Evolutionary conservation across 2,888 invertebrate genomes (phyloP), one percentile per base, ranked within the genome.

Genomic region (Rhogogaster chlorosoma): DNA sequence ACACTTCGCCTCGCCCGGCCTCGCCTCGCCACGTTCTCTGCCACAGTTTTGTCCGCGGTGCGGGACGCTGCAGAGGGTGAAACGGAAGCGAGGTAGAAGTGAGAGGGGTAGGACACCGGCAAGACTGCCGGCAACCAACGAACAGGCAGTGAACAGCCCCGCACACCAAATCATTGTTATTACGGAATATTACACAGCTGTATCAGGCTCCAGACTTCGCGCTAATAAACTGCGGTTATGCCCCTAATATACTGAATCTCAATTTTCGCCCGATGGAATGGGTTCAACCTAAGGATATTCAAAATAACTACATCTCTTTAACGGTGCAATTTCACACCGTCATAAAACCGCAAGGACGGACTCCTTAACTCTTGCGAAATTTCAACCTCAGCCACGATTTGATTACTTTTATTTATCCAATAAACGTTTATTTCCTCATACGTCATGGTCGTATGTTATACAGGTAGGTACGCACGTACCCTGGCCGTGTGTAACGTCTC

Each of bases 151-250:
- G 87, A 89, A 88, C 91, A 90, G 91, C 90, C 87, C 89, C 89
- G 90, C 92, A 89, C 90, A 91, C 91, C 92, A 92, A 92, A 92
- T 92, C 92, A 93, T 92, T 92, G 92, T 92, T 93, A 93, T 92
- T 92, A 92, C 91, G 88, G 91, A 92, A 93, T 93, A 92, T 92
- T 92, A 92, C 92, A 90, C 90, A 90, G 89, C 90, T 91, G 91
- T 91, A 92, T 92, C 91, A 92, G 90, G 89, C 85, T 89, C 90
- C 91, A 92, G 90, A 89, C 91, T 91, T 89, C 89, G 90, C 89
- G 91, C 92, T 91, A 91, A 92, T 93, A 92, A 93, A 93, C 89
- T 92, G 92, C 89, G 92, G 92, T 92, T 91, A 91, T 90, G 89
- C 89, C 90, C 89, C 91, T 91, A 90, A 92, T 92, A 92, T 91